Evolutionary conservation across 2,797 vertebrate genomes (phyloP).

Genomic region (Sorex maritimensis): DNA sequence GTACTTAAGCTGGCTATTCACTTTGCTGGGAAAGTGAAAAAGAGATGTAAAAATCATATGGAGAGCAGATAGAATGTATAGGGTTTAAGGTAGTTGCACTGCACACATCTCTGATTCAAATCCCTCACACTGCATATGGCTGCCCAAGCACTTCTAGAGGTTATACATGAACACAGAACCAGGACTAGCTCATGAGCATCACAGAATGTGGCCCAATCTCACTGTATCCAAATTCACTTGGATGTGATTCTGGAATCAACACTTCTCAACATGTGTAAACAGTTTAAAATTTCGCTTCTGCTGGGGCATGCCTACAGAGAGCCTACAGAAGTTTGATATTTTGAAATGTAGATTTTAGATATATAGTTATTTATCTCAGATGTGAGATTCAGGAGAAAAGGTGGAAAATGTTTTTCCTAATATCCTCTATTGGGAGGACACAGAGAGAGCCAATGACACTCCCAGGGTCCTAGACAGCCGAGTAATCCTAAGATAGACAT

Average conservation of each 20-base stretch:
- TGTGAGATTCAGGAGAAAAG: not conserved
- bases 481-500: constrained; percentile 1
- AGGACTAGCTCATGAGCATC: no score
- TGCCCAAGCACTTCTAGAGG: no score
- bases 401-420: not conserved
- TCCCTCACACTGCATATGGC: no score
- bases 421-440: constrained; percentile 23
- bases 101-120: no score
- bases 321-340: not conserved
- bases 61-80: no score
- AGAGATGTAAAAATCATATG: constrained; percentile 36
- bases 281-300: not conserved
- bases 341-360: not conserved
- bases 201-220: no score
- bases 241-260: not conserved
- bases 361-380: not conserved
- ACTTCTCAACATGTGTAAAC: constrained; percentile 12
- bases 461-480: constrained; percentile 10
- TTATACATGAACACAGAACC: no score
- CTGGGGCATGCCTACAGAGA: not conserved
- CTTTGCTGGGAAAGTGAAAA: not conserved
- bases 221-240: not conserved
- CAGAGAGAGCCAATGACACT: not conserved
- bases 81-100: no score
- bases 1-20: not conserved